Percentiles rank a stretch among this genome's conserved stretches.
Evolutionary conservation across 2,113 vertebrate genomes (phyloP).

Genomic region (Loxodonta africana): DNA sequence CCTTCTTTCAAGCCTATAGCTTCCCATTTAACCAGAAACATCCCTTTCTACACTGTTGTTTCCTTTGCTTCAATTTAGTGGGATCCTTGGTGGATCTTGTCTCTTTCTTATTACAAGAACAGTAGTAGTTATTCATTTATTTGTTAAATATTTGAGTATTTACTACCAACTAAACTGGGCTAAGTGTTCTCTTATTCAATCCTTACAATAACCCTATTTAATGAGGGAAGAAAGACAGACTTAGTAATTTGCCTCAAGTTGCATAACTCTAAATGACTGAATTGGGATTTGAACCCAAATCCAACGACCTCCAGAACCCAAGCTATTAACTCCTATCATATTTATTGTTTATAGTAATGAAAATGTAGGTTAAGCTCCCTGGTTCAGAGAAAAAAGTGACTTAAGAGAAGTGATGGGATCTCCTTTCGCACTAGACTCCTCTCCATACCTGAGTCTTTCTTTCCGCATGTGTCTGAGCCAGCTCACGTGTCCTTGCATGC

Average conservation of each 20-base stretch:
- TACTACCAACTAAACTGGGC: neutral
- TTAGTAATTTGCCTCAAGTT: slow-evolving; percentile 41
- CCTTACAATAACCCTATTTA: neutral
- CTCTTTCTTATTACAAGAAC: slow-evolving; percentile 25
- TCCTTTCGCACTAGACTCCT: neutral
- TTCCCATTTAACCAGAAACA: neutral
- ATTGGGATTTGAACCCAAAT: neutral
- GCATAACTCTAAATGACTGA: neutral
- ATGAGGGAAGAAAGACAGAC: slow-evolving; percentile 12
- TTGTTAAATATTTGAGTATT: neutral
- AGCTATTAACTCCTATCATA: neutral
- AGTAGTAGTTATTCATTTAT: neutral
- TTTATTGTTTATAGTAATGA: neutral
- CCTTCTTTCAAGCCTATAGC: neutral
- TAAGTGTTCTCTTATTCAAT: neutral
- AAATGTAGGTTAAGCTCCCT: neutral
- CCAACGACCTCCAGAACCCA: neutral
- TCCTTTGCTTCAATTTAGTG: neutral
- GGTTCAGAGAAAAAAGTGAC: neutral
- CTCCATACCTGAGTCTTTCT: neutral
- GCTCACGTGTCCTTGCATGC: neutral
- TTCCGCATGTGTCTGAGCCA: neutral
- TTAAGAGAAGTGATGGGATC: neutral
- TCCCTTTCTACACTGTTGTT: slow-evolving; percentile 28
- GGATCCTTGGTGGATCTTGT: neutral